Evolutionary conservation across 2,888 invertebrate species (phyloP), one percentile per base, ranked within the genome.

Genomic region (Drosophila gaucha): DNA sequence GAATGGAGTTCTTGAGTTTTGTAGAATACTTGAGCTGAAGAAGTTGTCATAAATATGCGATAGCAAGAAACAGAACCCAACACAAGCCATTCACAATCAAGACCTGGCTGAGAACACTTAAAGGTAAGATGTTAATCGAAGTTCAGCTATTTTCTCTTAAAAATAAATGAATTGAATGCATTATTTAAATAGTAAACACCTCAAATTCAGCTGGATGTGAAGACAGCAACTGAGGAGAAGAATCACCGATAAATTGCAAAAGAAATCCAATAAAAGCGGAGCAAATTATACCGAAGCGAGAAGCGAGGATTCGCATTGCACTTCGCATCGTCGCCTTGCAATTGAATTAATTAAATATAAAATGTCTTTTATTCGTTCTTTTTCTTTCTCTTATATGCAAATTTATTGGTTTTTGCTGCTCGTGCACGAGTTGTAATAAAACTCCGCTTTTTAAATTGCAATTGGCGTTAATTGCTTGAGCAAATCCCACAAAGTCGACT

Each of bases 301-400:
- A 26, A 26, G 18, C 8, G 14, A 12, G 30, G 36, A 36, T 30
- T 35, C 38, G 18, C 41, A 33, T 22, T 52, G 41, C 41, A 38
- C 26, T 49, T 54, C 28, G 62, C 54, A 30, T 33, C 46, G 55
- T 35, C 50, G 70, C 46, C 20, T 47, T 74, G 47, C 70, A 70
- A 75, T 70, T 69, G 70, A 74, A 70, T 70, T 70, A 75, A 75
- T 71, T 75, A 51, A 62, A 49, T 63, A 62, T 49, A 31, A 63
- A 69, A 60, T 41, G 28, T 26, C 26, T 28, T 46, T 26, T 46
- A 39, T 50, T 6, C 2, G 47, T 26, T 22, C 1, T 31, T 47
- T 35, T 65, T 5, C 35, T 20, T 30, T 46, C 52, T 47, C 50
- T 51, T 51, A 28, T 47, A 75, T 70, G 75, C 33, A 70, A 71